Conservation (phyloP, 2,888 invertebrate species). For the Poecilobothrus nobilitatus region DNA sequence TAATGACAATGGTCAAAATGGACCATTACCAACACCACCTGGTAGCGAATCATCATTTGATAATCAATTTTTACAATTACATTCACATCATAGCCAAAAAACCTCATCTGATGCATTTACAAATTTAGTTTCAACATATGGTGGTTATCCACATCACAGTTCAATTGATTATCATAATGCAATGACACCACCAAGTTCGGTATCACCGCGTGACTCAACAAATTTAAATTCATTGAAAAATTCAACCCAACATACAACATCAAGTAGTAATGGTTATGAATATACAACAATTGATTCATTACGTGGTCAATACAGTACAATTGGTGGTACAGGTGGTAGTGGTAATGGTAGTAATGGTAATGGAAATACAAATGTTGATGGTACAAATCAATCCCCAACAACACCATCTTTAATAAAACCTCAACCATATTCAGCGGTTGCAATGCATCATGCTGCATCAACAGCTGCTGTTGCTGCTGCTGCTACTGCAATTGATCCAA, state of each 20-base stretch:
- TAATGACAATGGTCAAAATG: constrained; percentile 51
- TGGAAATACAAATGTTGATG: constrained; percentile 43
- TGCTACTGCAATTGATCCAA: constrained; percentile 54
- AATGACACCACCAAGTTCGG: constrained; percentile 96
- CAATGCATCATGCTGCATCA: constrained; percentile 50
- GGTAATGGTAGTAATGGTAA: constrained; percentile 5
- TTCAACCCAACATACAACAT: constrained; percentile 24
- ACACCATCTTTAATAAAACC: constrained; percentile 68
- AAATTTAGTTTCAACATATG: constrained; percentile 51
- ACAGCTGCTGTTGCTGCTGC: constrained; percentile 41
- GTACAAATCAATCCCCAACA: constrained; percentile 52
- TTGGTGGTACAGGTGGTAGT: not conserved
- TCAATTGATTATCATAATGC: constrained; percentile 80
- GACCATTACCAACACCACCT: constrained; percentile 84
- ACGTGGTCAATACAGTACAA: constrained; percentile 40
- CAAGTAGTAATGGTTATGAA: constrained; percentile 46
- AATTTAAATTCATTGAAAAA: constrained; percentile 46
- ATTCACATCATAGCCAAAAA: constrained; percentile 47
- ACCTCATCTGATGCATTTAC: constrained; percentile 49
- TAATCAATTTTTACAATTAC: constrained; percentile 51
- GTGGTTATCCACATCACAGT: constrained; percentile 49
- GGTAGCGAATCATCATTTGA: constrained; percentile 70
- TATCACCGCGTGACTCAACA: constrained; percentile 82
- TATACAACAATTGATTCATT: constrained; percentile 56
- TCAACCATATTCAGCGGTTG: constrained; percentile 74